Evolutionary conservation across 2,888 invertebrate genomes (phyloP).

Genomic region (Coleophora deauratella): DNA sequence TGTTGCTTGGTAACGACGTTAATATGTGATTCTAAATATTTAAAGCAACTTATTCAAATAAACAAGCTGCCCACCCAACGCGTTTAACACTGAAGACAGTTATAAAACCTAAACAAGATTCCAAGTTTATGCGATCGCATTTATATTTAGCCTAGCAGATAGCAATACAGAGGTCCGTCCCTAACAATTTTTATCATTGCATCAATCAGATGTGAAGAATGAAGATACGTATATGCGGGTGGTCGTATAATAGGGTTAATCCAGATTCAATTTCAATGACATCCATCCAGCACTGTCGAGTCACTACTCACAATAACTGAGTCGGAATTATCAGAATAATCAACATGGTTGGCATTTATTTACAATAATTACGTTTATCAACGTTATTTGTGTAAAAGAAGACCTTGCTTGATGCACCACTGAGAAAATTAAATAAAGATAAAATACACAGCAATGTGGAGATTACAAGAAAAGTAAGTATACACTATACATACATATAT

Average conservation of each 20-base stretch:
- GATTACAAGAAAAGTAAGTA: too few species aligned
- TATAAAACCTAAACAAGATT: not conserved
- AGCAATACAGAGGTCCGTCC: conserved; percentile 10
- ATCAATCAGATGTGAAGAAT: conserved; percentile 25
- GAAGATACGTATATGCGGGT: conserved; percentile 43
- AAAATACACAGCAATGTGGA: too few species aligned
- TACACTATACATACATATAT: too few species aligned
- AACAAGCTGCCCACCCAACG: too few species aligned
- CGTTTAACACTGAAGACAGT: not conserved
- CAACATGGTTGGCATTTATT: conserved; percentile 24
- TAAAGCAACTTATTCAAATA: too few species aligned
- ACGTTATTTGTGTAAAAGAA: too few species aligned
- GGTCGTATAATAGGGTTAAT: conserved; percentile 46
- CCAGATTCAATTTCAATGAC: conserved; percentile 38
- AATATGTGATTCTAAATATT: too few species aligned
- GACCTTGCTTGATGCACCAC: too few species aligned
- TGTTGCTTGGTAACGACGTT: too few species aligned
- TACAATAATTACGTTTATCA: too few species aligned
- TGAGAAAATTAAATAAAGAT: too few species aligned
- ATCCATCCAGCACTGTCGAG: conserved; percentile 17
- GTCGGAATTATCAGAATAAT: not conserved
- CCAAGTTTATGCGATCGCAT: not conserved
- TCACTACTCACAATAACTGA: conserved; percentile 4
- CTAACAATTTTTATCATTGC: conserved; percentile 19
- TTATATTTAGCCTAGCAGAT: conserved; percentile 28